Evolutionary conservation across 92 coral and sea anemone genomes (phyloP), one percentile per base, ranked within the genome.

Genomic region (Virgularia gustaviana): DNA sequence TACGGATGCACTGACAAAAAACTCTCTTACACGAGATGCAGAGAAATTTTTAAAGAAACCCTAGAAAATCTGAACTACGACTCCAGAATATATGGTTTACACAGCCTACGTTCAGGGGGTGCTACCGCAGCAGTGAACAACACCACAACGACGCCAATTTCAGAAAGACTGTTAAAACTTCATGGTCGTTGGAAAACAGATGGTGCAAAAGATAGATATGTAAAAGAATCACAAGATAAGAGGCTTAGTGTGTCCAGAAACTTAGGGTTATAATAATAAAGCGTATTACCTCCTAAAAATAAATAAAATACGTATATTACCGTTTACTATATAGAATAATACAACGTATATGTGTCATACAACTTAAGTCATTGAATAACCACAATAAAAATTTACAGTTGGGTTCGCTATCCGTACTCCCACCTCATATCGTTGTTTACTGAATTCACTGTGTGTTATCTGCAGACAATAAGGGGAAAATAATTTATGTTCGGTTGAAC

Each of bases 81-180:
- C 62, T 27, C 43, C 20, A 57, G 42, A 39, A 41, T 16, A 27
- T 79, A 39, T 43, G 83, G 83, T 29, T 47, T 79, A 32, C 83
- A 79, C 68, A 70, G 56, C 41, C 70, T 79, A 57, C 30, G 78
- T 44, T 57, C 77, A 6, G 83, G 78, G 11, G 83, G 82, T 20
- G 73, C 73, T 37, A 66, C 82, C 2, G 23, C 70, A 28, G 76
- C 64, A 2, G 63, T 36, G 41, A 78, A 66, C 18, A 33, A 59
- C 27, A 67, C 39, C 15, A 15, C 4, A 5, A 47, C 55, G 4
- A 23, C 55, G 23, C 35, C 65, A 22, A 42, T 78, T 15, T 36
- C 76, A 9, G 76, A 78, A 29, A 54, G 82, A 61, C 27, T 49
- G 52, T 3, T 77, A 31, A 65, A 77, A 56, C 34, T 73, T 7